Evolutionary conservation across 2,888 invertebrate genomes (phyloP), one percentile per base, ranked within the genome.

Genomic region (Melieria omissa): DNA sequence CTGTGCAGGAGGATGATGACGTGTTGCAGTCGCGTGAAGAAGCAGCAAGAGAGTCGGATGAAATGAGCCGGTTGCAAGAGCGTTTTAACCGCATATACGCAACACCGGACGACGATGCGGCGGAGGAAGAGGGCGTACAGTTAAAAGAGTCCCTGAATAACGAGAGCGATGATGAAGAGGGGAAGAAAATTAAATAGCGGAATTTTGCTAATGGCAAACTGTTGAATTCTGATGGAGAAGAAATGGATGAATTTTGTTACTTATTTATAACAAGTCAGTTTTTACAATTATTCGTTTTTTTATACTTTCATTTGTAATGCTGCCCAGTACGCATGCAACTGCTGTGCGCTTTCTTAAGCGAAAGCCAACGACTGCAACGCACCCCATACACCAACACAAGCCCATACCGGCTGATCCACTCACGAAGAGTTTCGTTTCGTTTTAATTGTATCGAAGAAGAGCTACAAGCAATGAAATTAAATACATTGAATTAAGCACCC

Each of bases 231-330:
- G 42, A n/a, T 60, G 41, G 10, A 29, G 60, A n/a, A 42, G 8
- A 60, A 9, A 29, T 41, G 60, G 42, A 41, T 45, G 16, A 67
- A 9, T 67, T 67, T 67, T 72, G 72, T 72, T 72, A 72, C 58
- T 67, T 72, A 72, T 64, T 67, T 72, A 64, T 67, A 71, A 60
- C 62, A 52, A 69, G 46, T 46, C 42, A 61, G 29, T 29, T 29
- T 29, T 29, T 29, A 29, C 29, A 29, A 29, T 29, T 29, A 29
- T 29, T 29, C 29, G 29, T 29, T 29, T 29, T 29, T 29, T 29
- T 29, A 29, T 29, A 29, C 29, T 29, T 29, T 29, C 29, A 29
- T 29, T 29, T 29, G 29, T 29, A 29, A 29, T 29, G 29, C 29
- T 29, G 29, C 29, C 29, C 29, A 29, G 29, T 29, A 29, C 29